These are phyloP conservation scores for Drosophila robusta DNA, from an alignment of 2,888 invertebrate genomes.

Conservation along the genomic window DNA sequence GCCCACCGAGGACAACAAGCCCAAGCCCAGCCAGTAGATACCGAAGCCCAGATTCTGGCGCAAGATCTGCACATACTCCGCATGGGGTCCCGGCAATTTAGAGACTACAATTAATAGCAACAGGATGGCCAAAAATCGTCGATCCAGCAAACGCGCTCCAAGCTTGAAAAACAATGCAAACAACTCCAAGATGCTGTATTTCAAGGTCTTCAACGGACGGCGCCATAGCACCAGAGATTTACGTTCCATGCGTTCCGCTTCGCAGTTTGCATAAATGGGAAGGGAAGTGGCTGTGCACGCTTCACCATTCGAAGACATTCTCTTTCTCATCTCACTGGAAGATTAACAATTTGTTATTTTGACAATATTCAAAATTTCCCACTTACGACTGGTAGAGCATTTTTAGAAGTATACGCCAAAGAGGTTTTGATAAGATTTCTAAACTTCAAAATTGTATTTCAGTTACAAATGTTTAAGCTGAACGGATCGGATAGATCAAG, in stretches of 20 bases:
- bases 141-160: conserved; percentile 85
- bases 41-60: conserved; percentile 82
- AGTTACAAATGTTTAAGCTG: neutral
- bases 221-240: conserved; percentile 91
- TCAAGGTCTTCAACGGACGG: conserved; percentile 90
- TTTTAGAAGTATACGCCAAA: conserved; percentile 3
- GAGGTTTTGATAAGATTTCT: neutral
- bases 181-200: conserved; percentile 91
- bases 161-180: conserved; percentile 87
- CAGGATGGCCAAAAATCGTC: conserved; percentile 70
- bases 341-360: neutral
- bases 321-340: conserved; percentile 38
- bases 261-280: conserved; percentile 34
- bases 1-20: conserved; percentile 98
- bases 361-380: neutral
- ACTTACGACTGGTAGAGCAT: conserved; percentile 18
- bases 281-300: neutral
- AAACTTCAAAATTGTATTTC: neutral
- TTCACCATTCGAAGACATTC: conserved; percentile 33
- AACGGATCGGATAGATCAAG: neutral
- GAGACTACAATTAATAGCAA: conserved; percentile 74
- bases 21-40: conserved; percentile 96
- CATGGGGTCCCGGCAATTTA: conserved; percentile 83
- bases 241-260: conserved; percentile 87
- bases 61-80: conserved; percentile 74